Percentiles rank a stretch among this genome's conserved stretches.
Conservation (phyloP, 2,888 invertebrate species). For the Lamellibrachia satsuma region DNA sequence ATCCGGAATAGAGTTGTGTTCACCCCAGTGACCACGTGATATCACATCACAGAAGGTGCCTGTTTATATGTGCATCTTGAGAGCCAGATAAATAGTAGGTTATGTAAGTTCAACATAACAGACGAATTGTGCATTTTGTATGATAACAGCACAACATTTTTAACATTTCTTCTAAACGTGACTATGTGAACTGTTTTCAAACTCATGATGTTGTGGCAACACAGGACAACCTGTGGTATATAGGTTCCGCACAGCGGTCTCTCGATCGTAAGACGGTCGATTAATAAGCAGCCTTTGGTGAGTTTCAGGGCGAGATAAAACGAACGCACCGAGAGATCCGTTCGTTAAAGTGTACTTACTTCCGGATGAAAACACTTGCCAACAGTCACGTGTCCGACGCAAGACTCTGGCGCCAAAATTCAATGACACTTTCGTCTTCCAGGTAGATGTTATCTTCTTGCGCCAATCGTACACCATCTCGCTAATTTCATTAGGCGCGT, state of each 20-base stretch:
- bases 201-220: not conserved
- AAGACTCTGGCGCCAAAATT: constrained; percentile 59
- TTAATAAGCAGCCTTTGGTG: not conserved
- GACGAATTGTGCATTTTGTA: too few relatives aligned
- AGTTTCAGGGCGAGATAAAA: constrained; percentile 47
- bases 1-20: too few relatives aligned
- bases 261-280: not conserved
- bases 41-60: too few relatives aligned
- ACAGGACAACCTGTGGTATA: not conserved
- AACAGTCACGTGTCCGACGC: constrained; percentile 55
- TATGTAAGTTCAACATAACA: too few relatives aligned
- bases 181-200: not conserved
- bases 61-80: too few relatives aligned
- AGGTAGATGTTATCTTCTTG: constrained; percentile 42
- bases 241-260: not conserved
- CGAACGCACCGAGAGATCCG: constrained; percentile 56
- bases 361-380: constrained; percentile 59
- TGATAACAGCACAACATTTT: too few relatives aligned
- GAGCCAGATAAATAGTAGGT: too few relatives aligned
- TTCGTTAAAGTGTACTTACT: constrained; percentile 61
- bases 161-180: too few relatives aligned
- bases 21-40: too few relatives aligned
- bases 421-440: constrained; percentile 60
- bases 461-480: not conserved
- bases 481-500: too few relatives aligned